Evolutionary conservation across 2,888 invertebrate genomes (phyloP).

Genomic region (Pandemis corylana): DNA sequence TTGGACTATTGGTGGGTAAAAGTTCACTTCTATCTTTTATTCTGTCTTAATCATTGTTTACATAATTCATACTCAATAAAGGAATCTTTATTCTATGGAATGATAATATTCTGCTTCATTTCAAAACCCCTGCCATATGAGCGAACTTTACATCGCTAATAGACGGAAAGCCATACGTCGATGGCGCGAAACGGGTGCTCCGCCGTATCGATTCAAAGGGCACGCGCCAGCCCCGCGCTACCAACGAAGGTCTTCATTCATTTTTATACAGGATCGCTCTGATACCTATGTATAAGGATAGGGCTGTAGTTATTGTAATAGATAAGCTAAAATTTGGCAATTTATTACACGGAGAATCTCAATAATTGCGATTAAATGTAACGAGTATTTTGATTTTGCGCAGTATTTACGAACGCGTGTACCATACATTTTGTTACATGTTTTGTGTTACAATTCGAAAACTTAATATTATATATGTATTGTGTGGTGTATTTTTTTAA

Average conservation of each 20-base stretch:
- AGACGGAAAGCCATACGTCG: conserved; percentile 30
- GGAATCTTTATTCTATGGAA: background rate
- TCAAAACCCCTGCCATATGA: background rate
- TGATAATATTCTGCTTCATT: background rate
- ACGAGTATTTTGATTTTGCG: no score
- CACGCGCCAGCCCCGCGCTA: conserved; percentile 46
- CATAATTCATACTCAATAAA: background rate
- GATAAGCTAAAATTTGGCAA: no score
- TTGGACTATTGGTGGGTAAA: no score
- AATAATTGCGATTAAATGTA: no score
- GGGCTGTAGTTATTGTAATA: background rate
- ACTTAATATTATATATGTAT: no score
- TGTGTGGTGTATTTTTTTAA: no score
- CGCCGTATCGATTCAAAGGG: conserved; percentile 52
- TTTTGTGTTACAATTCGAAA: no score
- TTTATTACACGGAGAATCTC: no score
- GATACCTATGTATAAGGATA: background rate
- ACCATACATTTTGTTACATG: no score
- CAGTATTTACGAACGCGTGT: no score
- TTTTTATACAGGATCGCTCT: conserved; percentile 6
- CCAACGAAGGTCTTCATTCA: conserved; percentile 29
- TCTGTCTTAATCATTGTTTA: background rate
- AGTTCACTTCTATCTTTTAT: background rate
- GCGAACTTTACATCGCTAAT: conserved; percentile 3
- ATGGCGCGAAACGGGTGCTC: conserved; percentile 42